phyloP scores from a whole-genome alignment of 92 coral and sea anemone genomes.

The Meandrina meandrites region DNA sequence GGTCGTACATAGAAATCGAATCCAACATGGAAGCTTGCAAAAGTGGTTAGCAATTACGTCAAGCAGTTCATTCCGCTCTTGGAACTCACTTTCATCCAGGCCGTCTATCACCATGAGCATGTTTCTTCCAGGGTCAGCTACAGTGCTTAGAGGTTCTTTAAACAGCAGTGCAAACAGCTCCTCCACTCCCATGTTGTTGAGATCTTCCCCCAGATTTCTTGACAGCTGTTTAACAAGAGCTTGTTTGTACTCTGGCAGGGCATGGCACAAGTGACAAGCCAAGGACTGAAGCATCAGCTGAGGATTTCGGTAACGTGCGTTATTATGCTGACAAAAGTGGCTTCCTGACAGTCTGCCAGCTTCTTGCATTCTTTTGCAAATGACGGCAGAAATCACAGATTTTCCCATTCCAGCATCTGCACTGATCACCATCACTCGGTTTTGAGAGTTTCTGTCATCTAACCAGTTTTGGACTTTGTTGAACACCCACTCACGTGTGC shows the following conservation, averaged over 20 bases:
- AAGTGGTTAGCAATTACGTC: too few species aligned
- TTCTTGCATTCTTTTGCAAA: conserved; percentile 49
- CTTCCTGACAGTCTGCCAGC: conserved; percentile 52
- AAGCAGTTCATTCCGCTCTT: too few species aligned
- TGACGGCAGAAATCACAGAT: too few species aligned
- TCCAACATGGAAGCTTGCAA: conserved; percentile 50
- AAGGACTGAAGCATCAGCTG: conserved; percentile 63
- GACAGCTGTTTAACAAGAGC: too few species aligned
- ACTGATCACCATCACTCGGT: conserved; percentile 49
- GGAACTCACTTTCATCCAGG: too few species aligned
- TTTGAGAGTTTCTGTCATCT: conserved; percentile 26
- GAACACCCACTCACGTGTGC: conserved; percentile 57
- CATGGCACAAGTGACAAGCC: conserved; percentile 52
- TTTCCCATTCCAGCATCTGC: too few species aligned
- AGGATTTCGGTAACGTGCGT: too few species aligned
- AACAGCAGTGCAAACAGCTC: conserved; percentile 54
- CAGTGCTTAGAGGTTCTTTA: conserved; percentile 54
- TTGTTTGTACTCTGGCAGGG: conserved; percentile 51
- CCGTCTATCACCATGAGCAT: too few species aligned
- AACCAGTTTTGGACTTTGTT: conserved; percentile 43
- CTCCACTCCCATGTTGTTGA: conserved; percentile 25
- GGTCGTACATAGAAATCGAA: conserved; percentile 59
- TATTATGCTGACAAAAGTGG: conserved; percentile 61
- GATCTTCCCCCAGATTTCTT: too few species aligned
- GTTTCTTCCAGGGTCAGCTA: conserved; percentile 42